Evolutionary conservation across 2,888 invertebrate genomes (phyloP).

Genomic region (Steinernema carpocapsae): DNA sequence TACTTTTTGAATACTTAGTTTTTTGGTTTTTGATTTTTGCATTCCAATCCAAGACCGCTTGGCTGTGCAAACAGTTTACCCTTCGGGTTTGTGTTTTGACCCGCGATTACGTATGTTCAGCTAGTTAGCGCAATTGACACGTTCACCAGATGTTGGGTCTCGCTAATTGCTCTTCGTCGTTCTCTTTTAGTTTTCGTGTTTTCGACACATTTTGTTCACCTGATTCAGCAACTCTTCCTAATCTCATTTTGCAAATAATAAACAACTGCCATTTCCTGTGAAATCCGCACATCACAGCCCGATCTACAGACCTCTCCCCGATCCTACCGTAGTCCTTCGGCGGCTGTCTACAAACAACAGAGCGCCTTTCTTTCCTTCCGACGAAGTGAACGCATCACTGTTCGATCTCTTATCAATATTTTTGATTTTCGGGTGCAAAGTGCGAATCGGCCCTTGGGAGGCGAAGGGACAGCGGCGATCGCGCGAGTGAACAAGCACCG

Average conservation of each 20-base stretch:
- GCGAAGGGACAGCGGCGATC: not conserved
- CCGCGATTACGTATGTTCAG: too few species aligned
- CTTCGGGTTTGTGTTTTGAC: not conserved
- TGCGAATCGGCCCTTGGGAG: not conserved
- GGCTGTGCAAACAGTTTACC: not conserved
- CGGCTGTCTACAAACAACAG: slow-evolving; percentile 20
- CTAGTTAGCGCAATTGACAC: too few species aligned
- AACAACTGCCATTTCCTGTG: too few species aligned
- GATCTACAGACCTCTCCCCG: too few species aligned
- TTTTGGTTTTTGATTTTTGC: too few species aligned
- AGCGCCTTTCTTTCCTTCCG: not conserved
- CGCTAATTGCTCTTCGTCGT: too few species aligned
- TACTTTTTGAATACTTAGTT: not conserved
- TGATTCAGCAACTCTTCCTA: too few species aligned
- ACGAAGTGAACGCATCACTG: slow-evolving; percentile 23
- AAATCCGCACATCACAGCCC: too few species aligned
- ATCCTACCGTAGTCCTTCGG: slow-evolving; percentile 2
- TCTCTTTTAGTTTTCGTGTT: too few species aligned
- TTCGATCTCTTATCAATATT: slow-evolving; percentile 27
- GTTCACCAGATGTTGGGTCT: too few species aligned
- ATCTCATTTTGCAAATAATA: too few species aligned
- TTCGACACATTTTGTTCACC: too few species aligned
- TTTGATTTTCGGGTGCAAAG: slow-evolving; percentile 29
- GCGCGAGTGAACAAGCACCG: not conserved
- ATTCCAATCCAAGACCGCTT: not conserved